Evolutionary conservation across 2,888 invertebrate species (phyloP).

Genomic region (Aspidiotus rigidus): DNA sequence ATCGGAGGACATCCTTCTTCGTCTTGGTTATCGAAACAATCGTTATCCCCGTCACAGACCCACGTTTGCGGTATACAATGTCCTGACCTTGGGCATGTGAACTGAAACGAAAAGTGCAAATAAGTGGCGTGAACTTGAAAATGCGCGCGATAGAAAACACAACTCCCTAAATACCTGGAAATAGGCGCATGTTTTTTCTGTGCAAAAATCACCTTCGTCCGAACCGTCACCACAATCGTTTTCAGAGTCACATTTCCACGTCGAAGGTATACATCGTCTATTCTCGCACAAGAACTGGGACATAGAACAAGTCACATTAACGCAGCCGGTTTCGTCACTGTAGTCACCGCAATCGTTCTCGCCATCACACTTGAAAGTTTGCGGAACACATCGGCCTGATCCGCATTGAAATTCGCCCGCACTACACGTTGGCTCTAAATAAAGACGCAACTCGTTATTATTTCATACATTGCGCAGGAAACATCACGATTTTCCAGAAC

Average conservation of each 20-base stretch:
- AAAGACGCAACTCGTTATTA: too few relatives aligned
- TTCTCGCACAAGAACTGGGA: slow-evolving; percentile 90
- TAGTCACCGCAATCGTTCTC: slow-evolving; percentile 95
- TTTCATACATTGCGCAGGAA: not conserved
- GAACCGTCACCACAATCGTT: slow-evolving; percentile 95
- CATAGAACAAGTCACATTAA: slow-evolving; percentile 81
- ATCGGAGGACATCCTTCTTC: slow-evolving; percentile 90
- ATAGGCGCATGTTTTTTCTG: slow-evolving; percentile 87
- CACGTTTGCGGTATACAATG: slow-evolving; percentile 92
- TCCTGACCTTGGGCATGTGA: slow-evolving; percentile 86
- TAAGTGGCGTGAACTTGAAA: not conserved
- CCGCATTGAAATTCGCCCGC: slow-evolving; percentile 88
- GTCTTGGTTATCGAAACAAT: slow-evolving; percentile 73
- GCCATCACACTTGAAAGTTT: slow-evolving; percentile 85
- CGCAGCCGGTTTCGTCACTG: slow-evolving; percentile 86
- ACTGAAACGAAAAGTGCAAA: slow-evolving; percentile 47
- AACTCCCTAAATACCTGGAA: slow-evolving; percentile 50
- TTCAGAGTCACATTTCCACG: slow-evolving; percentile 93
- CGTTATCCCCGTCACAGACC: slow-evolving; percentile 88
- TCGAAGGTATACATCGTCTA: slow-evolving; percentile 81
- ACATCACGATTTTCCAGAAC: slow-evolving; percentile 39
- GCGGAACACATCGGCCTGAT: slow-evolving; percentile 83
- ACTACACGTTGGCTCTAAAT: slow-evolving; percentile 74
- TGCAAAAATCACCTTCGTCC: slow-evolving; percentile 87
- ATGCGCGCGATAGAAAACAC: too few relatives aligned